Conservation (phyloP, 2,797 vertebrate genomes). For the Gadopsis marmoratus region DNA sequence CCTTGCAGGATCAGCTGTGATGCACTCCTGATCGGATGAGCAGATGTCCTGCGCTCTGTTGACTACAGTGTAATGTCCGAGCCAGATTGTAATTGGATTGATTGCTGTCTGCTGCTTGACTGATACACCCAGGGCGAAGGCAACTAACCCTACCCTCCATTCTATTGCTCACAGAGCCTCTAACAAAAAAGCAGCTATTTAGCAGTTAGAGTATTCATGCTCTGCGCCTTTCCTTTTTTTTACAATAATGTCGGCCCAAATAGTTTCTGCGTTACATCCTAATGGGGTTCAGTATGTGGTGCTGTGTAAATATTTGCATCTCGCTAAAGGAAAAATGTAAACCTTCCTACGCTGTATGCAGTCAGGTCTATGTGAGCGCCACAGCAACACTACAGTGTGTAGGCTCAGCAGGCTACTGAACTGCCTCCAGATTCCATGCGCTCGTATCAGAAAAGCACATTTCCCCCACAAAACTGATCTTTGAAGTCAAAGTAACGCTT, state of each 20-base stretch:
- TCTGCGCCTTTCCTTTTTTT: slow-evolving; percentile 13
- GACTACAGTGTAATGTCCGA: slow-evolving; percentile 39
- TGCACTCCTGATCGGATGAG: slow-evolving; percentile 9
- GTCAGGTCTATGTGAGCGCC: slow-evolving; percentile 12
- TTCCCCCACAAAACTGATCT: background rate
- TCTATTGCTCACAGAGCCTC: slow-evolving; percentile 33
- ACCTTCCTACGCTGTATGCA: slow-evolving; percentile 15
- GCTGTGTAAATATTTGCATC: slow-evolving; percentile 17
- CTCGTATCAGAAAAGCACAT: background rate
- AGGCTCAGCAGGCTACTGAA: slow-evolving; percentile 4
- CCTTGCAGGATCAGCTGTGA: background rate
- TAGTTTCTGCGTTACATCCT: slow-evolving; percentile 23
- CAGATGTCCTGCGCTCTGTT: slow-evolving; percentile 49
- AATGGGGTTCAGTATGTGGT: slow-evolving; percentile 5
- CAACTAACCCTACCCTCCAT: slow-evolving; percentile 40
- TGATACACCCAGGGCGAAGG: slow-evolving; percentile 57
- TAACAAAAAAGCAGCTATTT: slow-evolving; percentile 35
- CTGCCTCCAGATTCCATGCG: background rate
- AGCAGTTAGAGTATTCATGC: slow-evolving; percentile 35
- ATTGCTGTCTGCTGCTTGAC: slow-evolving; percentile 67
- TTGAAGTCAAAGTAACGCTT: slow-evolving; percentile 1
- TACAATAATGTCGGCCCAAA: slow-evolving; percentile 25
- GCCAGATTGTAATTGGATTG: slow-evolving; percentile 70
- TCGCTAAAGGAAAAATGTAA: slow-evolving; percentile 15
- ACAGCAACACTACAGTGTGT: background rate